Evolutionary conservation across 2,888 invertebrate genomes (phyloP).

Genomic region (Torymus aiolomorphi): DNA sequence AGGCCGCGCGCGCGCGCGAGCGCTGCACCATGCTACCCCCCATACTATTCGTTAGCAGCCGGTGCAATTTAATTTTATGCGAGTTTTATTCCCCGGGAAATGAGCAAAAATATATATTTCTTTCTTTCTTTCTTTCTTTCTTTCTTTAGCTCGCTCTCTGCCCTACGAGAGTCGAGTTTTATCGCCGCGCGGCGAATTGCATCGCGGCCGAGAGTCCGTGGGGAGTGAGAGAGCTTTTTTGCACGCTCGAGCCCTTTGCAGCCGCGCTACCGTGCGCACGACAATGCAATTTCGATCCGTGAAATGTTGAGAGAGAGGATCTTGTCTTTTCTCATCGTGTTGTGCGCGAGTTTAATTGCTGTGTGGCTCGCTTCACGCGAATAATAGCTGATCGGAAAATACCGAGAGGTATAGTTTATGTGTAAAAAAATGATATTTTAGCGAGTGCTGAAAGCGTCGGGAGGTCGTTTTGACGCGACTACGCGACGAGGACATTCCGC

Average conservation of each 20-base stretch:
- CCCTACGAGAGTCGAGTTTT: not conserved
- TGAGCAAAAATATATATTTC: conserved; percentile 8
- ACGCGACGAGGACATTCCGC: conserved; percentile 21
- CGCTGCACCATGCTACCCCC: not conserved
- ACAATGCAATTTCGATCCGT: too few relatives aligned
- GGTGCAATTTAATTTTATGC: conserved; percentile 46
- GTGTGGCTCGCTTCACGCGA: too few relatives aligned
- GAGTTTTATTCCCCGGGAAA: conserved; percentile 44
- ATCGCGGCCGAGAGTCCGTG: not conserved
- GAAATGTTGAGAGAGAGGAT: too few relatives aligned
- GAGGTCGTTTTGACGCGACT: not conserved
- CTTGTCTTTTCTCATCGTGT: too few relatives aligned
- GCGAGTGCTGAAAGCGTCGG: not conserved
- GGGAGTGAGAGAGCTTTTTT: too few relatives aligned
- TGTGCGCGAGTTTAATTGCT: too few relatives aligned
- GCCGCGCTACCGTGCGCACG: too few relatives aligned
- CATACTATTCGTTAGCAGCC: not conserved
- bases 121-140: too few relatives aligned
- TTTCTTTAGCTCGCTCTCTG: too few relatives aligned
- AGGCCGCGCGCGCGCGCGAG: not conserved
- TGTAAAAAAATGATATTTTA: not conserved
- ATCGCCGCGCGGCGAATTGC: conserved; percentile 6
- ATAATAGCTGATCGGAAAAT: too few relatives aligned
- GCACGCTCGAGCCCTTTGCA: too few relatives aligned
- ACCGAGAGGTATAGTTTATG: too few relatives aligned